These are phyloP conservation scores for Gasterosteus aculeatus DNA, from an alignment of 2,113 vertebrate species.

Conservation along the genomic window DNA sequence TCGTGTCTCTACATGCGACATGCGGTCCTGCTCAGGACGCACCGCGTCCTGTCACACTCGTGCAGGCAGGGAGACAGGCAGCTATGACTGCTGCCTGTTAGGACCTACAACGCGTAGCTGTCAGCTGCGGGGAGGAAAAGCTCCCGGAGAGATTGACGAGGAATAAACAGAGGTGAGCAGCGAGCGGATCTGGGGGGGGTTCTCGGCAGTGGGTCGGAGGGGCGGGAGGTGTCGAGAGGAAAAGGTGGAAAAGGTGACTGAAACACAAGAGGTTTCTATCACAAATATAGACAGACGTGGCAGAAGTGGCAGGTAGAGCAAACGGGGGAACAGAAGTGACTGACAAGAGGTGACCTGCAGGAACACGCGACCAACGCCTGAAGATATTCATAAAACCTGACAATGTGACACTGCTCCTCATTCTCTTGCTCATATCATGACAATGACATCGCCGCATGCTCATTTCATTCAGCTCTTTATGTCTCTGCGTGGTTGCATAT, in stretches of 20 bases:
- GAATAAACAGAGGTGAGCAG: constrained; percentile 29
- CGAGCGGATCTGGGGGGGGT: not conserved
- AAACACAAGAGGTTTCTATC: not conserved
- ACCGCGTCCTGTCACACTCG: constrained; percentile 45
- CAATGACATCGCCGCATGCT: constrained; percentile 39
- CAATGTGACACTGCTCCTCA: constrained; percentile 45
- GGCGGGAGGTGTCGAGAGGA: constrained; percentile 2
- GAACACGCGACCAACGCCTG: constrained; percentile 43
- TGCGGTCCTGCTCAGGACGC: constrained; percentile 5
- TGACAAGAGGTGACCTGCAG: constrained; percentile 26
- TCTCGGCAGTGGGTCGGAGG: constrained; percentile 31
- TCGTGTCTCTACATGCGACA: constrained; percentile 8
- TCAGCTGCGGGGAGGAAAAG: constrained; percentile 33
- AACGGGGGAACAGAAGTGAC: not conserved
- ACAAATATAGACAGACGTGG: constrained; percentile 8
- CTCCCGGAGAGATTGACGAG: constrained; percentile 48
- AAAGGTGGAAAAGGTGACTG: not conserved
- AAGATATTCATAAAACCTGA: constrained; percentile 43
- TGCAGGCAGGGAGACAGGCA: constrained; percentile 44
- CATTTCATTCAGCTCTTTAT: constrained; percentile 15
- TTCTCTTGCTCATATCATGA: constrained; percentile 21
- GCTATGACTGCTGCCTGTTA: constrained; percentile 67
- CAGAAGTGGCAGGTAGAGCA: constrained; percentile 7
- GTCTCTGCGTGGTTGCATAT: not conserved
- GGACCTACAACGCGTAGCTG: constrained; percentile 49